Conservation (phyloP, 2,888 invertebrate genomes). For the Aphodius granarius region DNA sequence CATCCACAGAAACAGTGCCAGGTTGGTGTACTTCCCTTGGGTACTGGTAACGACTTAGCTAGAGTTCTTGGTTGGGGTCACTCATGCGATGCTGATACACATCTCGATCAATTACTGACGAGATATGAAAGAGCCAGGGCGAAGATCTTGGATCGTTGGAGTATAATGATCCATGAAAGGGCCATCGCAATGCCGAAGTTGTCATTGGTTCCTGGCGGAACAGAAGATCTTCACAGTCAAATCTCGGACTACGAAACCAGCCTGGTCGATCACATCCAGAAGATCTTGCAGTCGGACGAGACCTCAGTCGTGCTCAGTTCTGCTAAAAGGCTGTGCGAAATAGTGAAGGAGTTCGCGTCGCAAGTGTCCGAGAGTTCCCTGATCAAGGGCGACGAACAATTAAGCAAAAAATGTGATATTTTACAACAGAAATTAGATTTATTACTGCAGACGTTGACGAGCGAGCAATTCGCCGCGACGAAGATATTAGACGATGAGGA, state of each 20-base stretch:
- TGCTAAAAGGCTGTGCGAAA: constrained; percentile 71
- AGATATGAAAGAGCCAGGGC: constrained; percentile 96
- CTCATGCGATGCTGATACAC: constrained; percentile 93
- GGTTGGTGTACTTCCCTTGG: constrained; percentile 91
- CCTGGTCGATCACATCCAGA: constrained; percentile 78
- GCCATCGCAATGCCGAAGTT: constrained; percentile 64
- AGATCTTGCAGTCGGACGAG: constrained; percentile 82
- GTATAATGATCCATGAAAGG: constrained; percentile 91
- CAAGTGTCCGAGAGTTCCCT: constrained; percentile 62
- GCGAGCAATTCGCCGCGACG: constrained; percentile 60
- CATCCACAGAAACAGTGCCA: constrained; percentile 81
- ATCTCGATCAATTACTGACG: constrained; percentile 87
- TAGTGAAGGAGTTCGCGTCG: constrained; percentile 73
- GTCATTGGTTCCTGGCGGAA: constrained; percentile 56
- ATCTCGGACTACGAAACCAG: constrained; percentile 76
- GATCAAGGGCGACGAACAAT: constrained; percentile 62
- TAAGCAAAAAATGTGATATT: constrained; percentile 69
- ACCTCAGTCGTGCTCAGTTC: constrained; percentile 71
- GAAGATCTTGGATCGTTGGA: constrained; percentile 97
- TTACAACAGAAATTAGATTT: constrained; percentile 76
- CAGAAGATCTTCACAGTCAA: constrained; percentile 56
- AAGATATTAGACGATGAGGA: constrained; percentile 37
- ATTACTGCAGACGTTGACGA: constrained; percentile 71
- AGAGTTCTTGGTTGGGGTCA: constrained; percentile 96
- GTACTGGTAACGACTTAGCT: constrained; percentile 96